Evolutionary conservation across 1,140 invertebrate species (phyloP), one percentile per base, ranked within the genome.

Genomic region (Nephotettix cincticeps): DNA sequence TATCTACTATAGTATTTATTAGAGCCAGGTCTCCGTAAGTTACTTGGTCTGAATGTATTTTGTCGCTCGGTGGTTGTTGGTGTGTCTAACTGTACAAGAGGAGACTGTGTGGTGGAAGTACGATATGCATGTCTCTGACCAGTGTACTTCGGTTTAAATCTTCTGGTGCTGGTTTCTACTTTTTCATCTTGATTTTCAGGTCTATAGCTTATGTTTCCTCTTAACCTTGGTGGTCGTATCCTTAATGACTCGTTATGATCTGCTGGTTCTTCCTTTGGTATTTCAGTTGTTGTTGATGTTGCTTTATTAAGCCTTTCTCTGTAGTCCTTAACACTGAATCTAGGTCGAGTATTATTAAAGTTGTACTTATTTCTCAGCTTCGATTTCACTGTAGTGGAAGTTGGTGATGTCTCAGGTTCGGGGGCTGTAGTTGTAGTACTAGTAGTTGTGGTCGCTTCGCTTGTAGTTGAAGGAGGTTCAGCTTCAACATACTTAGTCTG

Each of bases 301-400:
- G 77, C 77, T 66, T 78, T 79, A 45, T 82, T 82, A 68, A 83
- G 69, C 1, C 81, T 76, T 21, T 78, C 82, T 74, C 82, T 83
- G 74, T 84, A 84, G 61, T 84, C 83, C 72, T 84, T 77, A 21
- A 77, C 75, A 45, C 77, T 77, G 65, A 77, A 77, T 61, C 77
- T 58, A 21, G 77, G 77, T 64, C 77, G 71, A 0, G 75, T 73
- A 17, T 72, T 68, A 65, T 74, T 68, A 65, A 73, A 76, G 2
- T 72, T 73, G 65, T 75, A 75, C 61, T 75, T 75, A n/a, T 69
- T 74, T 36, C 74, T 75, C 13, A 71, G 13, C 36, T 68, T 66
- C 25, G 54, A 19, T 43, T 29, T 28, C 1, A 23, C 13, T 28
- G 58, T 45, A 6, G 58, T 25, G 0, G 68, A 25, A 1, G 70